These are phyloP conservation scores for Tamandua tetradactyla DNA, from an alignment of 2,797 vertebrate genomes.

Conservation along the genomic window DNA sequence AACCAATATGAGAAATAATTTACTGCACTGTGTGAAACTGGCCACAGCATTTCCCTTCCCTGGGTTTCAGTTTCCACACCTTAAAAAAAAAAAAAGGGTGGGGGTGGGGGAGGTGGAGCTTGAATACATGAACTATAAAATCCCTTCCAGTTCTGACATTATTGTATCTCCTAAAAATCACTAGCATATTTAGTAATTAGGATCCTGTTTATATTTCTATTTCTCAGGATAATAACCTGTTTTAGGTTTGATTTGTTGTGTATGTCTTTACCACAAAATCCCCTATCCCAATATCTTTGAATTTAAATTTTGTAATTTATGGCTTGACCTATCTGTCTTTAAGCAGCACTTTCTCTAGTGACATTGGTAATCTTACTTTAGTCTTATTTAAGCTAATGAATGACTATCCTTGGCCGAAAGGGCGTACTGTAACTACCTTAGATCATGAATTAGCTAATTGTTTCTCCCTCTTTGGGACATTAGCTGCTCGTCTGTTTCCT, in stretches of 20 bases:
- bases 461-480: constrained; percentile 47
- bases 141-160: constrained; percentile 13
- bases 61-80: constrained; percentile 35
- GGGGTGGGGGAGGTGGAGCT: not conserved
- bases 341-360: constrained; percentile 21
- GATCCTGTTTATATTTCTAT: not conserved
- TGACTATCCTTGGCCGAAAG: constrained; percentile 29
- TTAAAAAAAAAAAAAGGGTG: not conserved
- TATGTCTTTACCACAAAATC: constrained; percentile 24
- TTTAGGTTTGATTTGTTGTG: not conserved
- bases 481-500: constrained; percentile 55
- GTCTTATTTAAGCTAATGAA: constrained; percentile 27
- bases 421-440: constrained; percentile 24
- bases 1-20: constrained; percentile 43
- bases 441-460: constrained; percentile 61
- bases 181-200: constrained; percentile 14
- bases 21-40: not conserved
- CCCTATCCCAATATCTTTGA: not conserved
- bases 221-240: constrained; percentile 12
- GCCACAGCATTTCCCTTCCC: constrained; percentile 14
- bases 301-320: not conserved
- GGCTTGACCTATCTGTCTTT: not conserved
- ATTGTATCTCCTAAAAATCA: constrained; percentile 39
- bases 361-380: constrained; percentile 19
- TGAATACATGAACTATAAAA: constrained; percentile 27